Percentiles rank a stretch among this genome's conserved stretches.
phyloP scores from a whole-genome alignment of 2,797 vertebrate species.

The Basileuterus tristriatus region DNA sequence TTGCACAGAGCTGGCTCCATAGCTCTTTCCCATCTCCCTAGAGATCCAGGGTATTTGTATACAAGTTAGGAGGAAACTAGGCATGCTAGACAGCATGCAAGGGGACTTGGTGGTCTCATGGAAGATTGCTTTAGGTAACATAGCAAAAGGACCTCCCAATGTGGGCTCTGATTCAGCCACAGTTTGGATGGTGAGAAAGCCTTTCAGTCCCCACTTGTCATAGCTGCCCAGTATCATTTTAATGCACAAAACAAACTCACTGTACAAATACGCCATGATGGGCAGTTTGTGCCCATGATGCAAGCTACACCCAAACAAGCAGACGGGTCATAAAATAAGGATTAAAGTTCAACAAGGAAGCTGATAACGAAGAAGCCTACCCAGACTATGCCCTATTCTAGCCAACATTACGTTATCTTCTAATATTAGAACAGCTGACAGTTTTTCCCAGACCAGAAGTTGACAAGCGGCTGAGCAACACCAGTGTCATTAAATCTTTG shows the following conservation, averaged over 20 bases:
- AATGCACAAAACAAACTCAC: not conserved
- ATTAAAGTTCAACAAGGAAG: constrained; percentile 54
- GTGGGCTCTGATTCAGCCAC: not conserved
- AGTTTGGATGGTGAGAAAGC: not conserved
- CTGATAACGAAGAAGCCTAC: constrained; percentile 30
- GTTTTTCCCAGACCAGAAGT: constrained; percentile 54
- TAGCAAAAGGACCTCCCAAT: not conserved
- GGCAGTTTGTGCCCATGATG: not conserved
- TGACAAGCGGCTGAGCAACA: constrained; percentile 35
- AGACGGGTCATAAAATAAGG: constrained; percentile 16
- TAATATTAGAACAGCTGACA: constrained; percentile 49
- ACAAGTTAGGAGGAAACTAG: not conserved
- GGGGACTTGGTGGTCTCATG: not conserved
- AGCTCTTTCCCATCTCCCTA: not conserved
- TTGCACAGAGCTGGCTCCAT: not conserved
- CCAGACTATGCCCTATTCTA: constrained; percentile 22
- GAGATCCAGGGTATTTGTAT: not conserved
- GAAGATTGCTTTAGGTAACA: not conserved
- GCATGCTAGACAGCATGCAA: not conserved
- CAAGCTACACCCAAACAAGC: constrained; percentile 23
- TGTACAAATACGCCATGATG: not conserved
- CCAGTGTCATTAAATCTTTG: not conserved
- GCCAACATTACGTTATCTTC: not conserved
- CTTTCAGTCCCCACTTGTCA: not conserved
- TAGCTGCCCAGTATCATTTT: not conserved